Evolutionary conservation across 1,140 invertebrate genomes (phyloP), one percentile per base, ranked within the genome.

Genomic region (Formica selysi): DNA sequence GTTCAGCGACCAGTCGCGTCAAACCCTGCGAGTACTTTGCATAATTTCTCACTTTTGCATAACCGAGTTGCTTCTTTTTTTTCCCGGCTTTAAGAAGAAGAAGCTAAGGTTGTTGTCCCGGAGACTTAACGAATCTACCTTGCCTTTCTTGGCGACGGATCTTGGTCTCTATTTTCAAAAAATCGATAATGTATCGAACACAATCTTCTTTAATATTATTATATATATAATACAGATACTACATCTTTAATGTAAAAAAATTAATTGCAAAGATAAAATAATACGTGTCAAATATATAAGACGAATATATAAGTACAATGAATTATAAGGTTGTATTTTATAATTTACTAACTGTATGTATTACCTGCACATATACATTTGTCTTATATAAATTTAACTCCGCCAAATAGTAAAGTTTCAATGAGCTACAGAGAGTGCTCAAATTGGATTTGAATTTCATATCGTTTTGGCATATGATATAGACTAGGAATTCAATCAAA

Each of bases 41-140:
- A 93, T 92, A 93, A 93, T 92, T 92, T 91, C 87, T 88, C 86
- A 88, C 86, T 90, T 93, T 93, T 91, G 88, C 89, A 91, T 91
- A 91, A 90, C 87, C 76, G 64, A 89, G 79, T 64, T 76, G 85
- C 57, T 89, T 85, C 84, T 70, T 84, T 74, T 76, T 76, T 76
- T 59, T 65, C 61, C 36, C 2, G 19, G 11, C 51, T 16, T 7
- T n/a, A 48, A 70, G 62, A 74, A 85, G 29, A 74, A 85, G 85
- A 86, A 83, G 57, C 67, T 68, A 74, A 85, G 26, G 67, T 51
- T 48, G 48, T 67, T 76, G 59, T 57, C 73, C 48, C 65, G 26
- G 26, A 44, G 68, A 68, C 84, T 78, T 86, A 83, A 89, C 88
- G 83, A 89, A 89, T 89, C 83, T 57, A 29, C n/a, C 76, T 29